phyloP scores from a whole-genome alignment of 2,888 invertebrate species.

The Plebejus melissa region DNA sequence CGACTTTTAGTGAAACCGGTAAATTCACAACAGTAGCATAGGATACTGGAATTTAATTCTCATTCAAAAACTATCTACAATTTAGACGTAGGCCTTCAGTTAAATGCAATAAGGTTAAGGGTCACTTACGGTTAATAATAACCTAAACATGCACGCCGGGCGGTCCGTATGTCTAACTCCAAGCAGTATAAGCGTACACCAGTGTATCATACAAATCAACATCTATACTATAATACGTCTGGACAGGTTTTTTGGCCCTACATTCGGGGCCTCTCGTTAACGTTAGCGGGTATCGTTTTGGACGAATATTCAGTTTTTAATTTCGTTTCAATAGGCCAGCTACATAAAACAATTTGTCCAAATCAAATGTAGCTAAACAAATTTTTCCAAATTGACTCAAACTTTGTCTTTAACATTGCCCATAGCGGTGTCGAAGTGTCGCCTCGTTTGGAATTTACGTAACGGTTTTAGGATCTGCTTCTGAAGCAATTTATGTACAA shows the following conservation, averaged over 20 bases:
- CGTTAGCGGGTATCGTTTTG: neutral
- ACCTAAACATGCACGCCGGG: conserved; percentile 23
- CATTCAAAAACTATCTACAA: conserved; percentile 56
- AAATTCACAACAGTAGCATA: conserved; percentile 37
- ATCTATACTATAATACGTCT: conserved; percentile 28
- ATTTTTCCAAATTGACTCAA: conserved; percentile 12
- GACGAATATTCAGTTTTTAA: conserved; percentile 7
- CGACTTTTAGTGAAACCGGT: neutral
- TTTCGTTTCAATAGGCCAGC: conserved; percentile 21
- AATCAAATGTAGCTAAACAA: conserved; percentile 8
- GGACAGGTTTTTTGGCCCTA: neutral
- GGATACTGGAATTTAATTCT: conserved; percentile 45
- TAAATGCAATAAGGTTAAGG: conserved; percentile 58
- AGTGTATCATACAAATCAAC: conserved; percentile 27
- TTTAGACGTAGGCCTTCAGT: conserved; percentile 62
- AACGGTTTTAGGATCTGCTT: conserved; percentile 26
- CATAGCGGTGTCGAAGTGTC: conserved; percentile 10
- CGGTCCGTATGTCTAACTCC: neutral
- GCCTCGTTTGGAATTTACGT: neutral
- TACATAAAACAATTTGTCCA: conserved; percentile 1
- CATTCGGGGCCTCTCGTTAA: neutral
- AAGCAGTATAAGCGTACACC: conserved; percentile 19
- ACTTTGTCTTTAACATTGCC: neutral
- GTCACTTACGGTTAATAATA: conserved; percentile 32
- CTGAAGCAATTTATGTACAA: conserved; percentile 33